Evolutionary conservation across 1,140 invertebrate species (phyloP), one percentile per base, ranked within the genome.

Genomic region (Daktulosphaira vitifoliae): DNA sequence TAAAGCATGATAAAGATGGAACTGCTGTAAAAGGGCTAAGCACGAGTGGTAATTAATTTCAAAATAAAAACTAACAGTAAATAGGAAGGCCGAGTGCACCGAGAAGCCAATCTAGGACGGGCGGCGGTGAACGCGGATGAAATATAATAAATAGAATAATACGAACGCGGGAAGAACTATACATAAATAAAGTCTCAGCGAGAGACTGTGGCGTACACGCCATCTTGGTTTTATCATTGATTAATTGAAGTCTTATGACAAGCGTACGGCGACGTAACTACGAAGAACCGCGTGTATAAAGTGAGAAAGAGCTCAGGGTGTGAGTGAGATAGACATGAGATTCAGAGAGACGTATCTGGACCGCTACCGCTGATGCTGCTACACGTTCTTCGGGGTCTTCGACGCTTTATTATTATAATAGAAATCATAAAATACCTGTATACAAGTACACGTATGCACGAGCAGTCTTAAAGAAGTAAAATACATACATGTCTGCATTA

Each of bases 211-310:
- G 48, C 15, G 23, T 56, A 56, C 54, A 44, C 54, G 54, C 54
- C 54, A 59, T 59, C 54, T 59, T 59, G 54, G 54, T 59, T 59
- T 59, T 59, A 59, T 59, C 54, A 59, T 59, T 59, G 54, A 59
- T 59, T 59, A 59, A 59, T 59, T 59, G 54, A 59, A 59, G 54
- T 59, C 54, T 59, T 38, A 29, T 59, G 54, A 59, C 54, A 59
- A 46, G 54, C 54, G 16, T 59, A 59, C 54, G 54, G 39, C 38
- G 53, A 37, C 38, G 23, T 33, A 33, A 5, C 5, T 33, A 33
- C 29, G 29, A 33, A 11, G 29, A 33, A 33, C 29, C n/a, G n/a
- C n/a, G n/a, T n/a, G n/a, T n/a, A n/a, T 33, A 33, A 33, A 11
- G 29, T 11, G 29, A 33, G 29, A 33, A n/a, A 56, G 53, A 18